Base-by-base conservation (phyloP, 2,797 vertebrate genomes). In the Pseudochromis fuscus region DNA sequence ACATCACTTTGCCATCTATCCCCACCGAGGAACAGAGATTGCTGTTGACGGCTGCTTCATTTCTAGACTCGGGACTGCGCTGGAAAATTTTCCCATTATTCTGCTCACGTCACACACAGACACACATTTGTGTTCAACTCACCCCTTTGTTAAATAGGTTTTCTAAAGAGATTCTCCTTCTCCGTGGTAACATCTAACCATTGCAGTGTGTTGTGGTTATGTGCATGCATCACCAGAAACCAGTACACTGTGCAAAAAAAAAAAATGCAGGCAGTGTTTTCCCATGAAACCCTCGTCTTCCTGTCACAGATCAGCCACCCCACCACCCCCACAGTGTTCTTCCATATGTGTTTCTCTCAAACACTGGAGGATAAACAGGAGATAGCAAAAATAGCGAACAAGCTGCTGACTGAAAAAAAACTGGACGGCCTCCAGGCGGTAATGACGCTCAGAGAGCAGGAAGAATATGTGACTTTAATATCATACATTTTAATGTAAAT, bases 61-160 rank as follows among this genome's bases (percentile, higher is more conserved):
- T 85, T 84, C 72, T 72, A 76, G 79, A 57, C 44, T 59, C 56
- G 16, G 45, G 28, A 58, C 24, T 1, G 7, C 45, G 58, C 44
- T 75, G 84, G 81, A 89, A 85, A 63, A 44, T 63, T n/a, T 83
- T 83, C 69, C 56, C 60, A 68, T 75, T 23, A 77, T 53, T 5
- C 31, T 23, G 35, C 61, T 61, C 28, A 33, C 64, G 31, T 77
- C 80, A 71, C 21, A n/a, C 24, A 13, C 50, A 28, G 23, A 73
- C 33, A 57, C 40, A 44, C 45, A 25, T 15, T 24, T 8, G 15
- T 25, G 28, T 50, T 63, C n/a, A 35, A 67, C 44, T 59, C 63
- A 65, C 67, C 28, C 31, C 5, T 1, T 33, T 19, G 30, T 37
- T 77, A 37, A 81, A 77, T 66, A 30, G 15, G 46, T 80, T 84